Conservation (phyloP, 1,140 invertebrate species). For the Lepidurus arcticus region DNA sequence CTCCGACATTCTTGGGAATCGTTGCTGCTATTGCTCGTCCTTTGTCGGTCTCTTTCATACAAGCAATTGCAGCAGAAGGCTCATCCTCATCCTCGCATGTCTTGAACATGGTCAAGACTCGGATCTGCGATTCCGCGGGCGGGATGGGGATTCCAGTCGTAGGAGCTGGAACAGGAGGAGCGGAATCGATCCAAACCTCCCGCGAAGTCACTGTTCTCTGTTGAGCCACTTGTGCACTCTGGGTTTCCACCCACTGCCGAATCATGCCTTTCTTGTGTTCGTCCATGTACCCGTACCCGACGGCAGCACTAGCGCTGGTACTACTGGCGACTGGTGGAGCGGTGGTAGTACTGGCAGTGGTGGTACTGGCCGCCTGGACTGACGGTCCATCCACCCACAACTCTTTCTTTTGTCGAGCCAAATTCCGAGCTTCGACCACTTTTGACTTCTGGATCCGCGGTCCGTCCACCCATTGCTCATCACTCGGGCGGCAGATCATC, state of each 20-base stretch:
- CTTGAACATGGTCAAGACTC: conserved; percentile 59
- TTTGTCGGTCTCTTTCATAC: conserved; percentile 30
- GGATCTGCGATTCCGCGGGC: conserved; percentile 40
- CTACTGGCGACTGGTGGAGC: conserved; percentile 45
- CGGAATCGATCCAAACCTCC: conserved; percentile 60
- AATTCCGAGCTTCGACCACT: conserved; percentile 69
- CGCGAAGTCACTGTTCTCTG: not conserved
- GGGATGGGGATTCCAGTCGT: not conserved
- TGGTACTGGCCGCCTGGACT: conserved; percentile 40
- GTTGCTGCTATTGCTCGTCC: conserved; percentile 33
- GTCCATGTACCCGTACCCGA: conserved; percentile 80
- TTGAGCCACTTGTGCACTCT: conserved; percentile 45
- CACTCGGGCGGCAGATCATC: conserved; percentile 42
- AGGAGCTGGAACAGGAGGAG: conserved; percentile 32
- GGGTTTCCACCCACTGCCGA: conserved; percentile 86
- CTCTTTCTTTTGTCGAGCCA: conserved; percentile 73
- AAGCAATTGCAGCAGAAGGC: conserved; percentile 22
- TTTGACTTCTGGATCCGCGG: conserved; percentile 68
- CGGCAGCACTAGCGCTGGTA: conserved; percentile 37
- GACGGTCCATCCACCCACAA: conserved; percentile 87
- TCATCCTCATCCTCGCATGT: conserved; percentile 52
- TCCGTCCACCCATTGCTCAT: conserved; percentile 94
- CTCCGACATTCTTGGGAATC: conserved; percentile 30
- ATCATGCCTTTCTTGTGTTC: conserved; percentile 88
- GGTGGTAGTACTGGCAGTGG: conserved; percentile 47